Evolutionary conservation across 1,140 invertebrate genomes (phyloP).

Genomic region (Hesperophylax magnus): DNA sequence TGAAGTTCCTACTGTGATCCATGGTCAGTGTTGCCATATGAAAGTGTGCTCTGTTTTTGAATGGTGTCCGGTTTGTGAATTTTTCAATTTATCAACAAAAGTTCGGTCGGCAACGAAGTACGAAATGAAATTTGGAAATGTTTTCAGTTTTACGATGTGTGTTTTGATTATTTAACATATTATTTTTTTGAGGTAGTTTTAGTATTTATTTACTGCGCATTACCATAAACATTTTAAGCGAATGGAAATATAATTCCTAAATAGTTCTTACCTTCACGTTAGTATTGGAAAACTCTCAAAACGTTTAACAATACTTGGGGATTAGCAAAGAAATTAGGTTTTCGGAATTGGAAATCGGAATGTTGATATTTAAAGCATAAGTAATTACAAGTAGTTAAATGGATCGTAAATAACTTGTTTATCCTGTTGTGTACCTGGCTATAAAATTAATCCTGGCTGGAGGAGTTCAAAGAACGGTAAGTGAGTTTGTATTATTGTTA

Average conservation of each 20-base stretch:
- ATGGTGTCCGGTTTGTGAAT: conserved; percentile 14
- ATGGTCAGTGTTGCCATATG: conserved; percentile 45
- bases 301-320: too few relatives aligned
- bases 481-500: too few relatives aligned
- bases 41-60: conserved; percentile 33
- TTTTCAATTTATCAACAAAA: conserved; percentile 11
- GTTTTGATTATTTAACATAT: background rate
- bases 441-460: too few relatives aligned
- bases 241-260: background rate
- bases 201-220: background rate
- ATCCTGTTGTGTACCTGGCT: too few relatives aligned
- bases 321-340: too few relatives aligned
- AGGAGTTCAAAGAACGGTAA: too few relatives aligned
- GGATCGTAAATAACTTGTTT: too few relatives aligned
- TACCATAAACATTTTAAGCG: background rate
- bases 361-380: too few relatives aligned
- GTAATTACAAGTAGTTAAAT: too few relatives aligned
- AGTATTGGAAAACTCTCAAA: background rate
- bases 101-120: background rate
- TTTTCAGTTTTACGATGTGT: background rate
- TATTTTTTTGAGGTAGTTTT: background rate
- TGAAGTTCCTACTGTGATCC: conserved; percentile 36
- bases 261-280: background rate
- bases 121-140: background rate
- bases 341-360: too few relatives aligned